Percentiles rank a stretch among this genome's conserved stretches.
phyloP scores from a whole-genome alignment of 2,888 invertebrate species.

The Linnaemya vulpina region DNA sequence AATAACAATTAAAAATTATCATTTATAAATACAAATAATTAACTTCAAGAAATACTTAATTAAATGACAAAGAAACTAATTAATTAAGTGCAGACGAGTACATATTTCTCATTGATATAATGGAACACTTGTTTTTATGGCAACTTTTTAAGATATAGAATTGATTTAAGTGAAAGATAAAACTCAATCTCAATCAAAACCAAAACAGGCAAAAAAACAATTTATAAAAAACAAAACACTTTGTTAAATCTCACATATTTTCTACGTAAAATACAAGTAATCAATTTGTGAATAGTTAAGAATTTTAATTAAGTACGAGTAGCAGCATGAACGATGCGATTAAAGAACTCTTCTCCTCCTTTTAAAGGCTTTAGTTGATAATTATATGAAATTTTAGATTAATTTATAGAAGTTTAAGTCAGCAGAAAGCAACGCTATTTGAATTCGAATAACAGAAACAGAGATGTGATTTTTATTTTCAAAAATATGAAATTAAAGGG shows the following conservation, averaged over 20 bases:
- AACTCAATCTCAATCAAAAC: conserved; percentile 31
- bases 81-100: conserved; percentile 12
- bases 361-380: conserved; percentile 53
- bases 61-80: conserved; percentile 36
- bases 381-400: neutral
- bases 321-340: neutral
- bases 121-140: conserved; percentile 69
- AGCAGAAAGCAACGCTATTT: neutral
- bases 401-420: conserved; percentile 1
- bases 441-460: neutral
- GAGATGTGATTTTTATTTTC: conserved; percentile 6
- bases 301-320: conserved; percentile 28
- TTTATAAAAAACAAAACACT: conserved; percentile 37
- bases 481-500: neutral
- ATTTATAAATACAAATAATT: conserved; percentile 34
- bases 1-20: conserved; percentile 30
- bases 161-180: conserved; percentile 18
- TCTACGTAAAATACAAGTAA: conserved; percentile 58
- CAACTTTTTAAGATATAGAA: conserved; percentile 59
- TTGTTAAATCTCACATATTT: conserved; percentile 71
- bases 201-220: conserved; percentile 1
- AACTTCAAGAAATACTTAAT: conserved; percentile 15
- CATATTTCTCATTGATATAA: conserved; percentile 33
- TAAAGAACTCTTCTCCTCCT: conserved; percentile 25
- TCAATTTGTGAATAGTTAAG: conserved; percentile 62